Base-by-base conservation (phyloP, 2,797 vertebrate genomes). In the Poecilia picta region DNA sequence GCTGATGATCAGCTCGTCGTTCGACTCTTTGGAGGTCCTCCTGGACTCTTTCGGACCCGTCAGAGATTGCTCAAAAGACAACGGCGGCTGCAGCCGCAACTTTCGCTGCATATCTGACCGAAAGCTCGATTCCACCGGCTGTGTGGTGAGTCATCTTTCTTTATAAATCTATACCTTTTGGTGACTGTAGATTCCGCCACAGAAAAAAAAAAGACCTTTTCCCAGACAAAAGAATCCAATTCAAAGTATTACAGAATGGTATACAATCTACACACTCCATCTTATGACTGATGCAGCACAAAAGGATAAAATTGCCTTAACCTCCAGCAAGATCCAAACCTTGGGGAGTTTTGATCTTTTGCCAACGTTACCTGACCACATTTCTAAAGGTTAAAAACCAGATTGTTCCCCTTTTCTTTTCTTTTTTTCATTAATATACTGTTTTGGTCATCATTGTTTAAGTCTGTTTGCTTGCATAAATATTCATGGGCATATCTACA, bases 1-100 rank as follows among this genome's bases (percentile, higher is more conserved):
- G 93, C 83, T 99, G 94, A 99, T 99, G 98, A 98, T 98, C 85
- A 99, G 98, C 6, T 99, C 98, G 8, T 99, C 98, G 83, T 99
- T 99, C 8, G 98, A 99, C 93, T 99, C 97, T 87, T 92, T 99
- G 94, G 98, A 99, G 92, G 97, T 99, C 12, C 97, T 99, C 1
- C 92, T 99, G 1, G 98, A 99, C 92, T 99, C 98, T 0, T 99
- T 99, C 0, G 98, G 98, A 11, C 98, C 98, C 0, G 98, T 99
- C n/a, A 95, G 98, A 0, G 98, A 99, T 93, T 99, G 98, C 90
- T 96, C 97, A 82, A 98, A 96, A 85, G 98, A 98, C 89, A 99
- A 99, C 0, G 98, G 98, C 0, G 98, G 98, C 89, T 99, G 98
- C 92, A 99, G 98, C 89, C 97, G 98, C 89, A 99, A 99, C 83